Conservation (phyloP, 2,797 vertebrate genomes). For the Galagoides demidoff region DNA sequence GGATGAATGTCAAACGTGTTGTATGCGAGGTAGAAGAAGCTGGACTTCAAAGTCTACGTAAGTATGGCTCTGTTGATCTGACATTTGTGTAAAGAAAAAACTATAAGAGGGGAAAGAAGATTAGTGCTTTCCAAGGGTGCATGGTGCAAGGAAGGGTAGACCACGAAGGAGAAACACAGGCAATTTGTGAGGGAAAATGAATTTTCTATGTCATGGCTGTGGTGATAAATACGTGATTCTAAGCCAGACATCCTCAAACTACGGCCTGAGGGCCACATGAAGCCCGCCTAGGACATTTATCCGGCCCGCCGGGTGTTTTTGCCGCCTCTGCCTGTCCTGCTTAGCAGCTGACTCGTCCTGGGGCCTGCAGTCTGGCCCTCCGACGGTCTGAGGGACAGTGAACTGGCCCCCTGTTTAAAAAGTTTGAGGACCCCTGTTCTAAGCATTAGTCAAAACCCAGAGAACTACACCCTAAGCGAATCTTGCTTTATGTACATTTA, state of each 20-base stretch:
- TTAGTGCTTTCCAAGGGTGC: neutral
- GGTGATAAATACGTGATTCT: neutral
- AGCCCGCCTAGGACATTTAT: too few relatives aligned
- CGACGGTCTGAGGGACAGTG: too few relatives aligned
- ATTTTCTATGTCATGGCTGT: neutral
- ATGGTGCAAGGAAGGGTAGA: neutral
- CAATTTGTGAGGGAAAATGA: neutral
- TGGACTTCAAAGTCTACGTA: neutral
- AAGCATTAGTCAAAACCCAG: neutral
- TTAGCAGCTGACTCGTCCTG: too few relatives aligned
- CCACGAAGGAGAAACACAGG: neutral
- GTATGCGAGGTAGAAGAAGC: neutral
- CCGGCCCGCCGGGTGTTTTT: too few relatives aligned
- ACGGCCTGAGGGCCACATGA: too few relatives aligned
- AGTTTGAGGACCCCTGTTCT: neutral
- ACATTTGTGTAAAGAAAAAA: neutral
- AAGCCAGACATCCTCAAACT: too few relatives aligned
- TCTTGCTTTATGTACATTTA: neutral
- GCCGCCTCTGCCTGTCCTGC: too few relatives aligned
- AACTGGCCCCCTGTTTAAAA: too few relatives aligned
- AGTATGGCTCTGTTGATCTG: neutral
- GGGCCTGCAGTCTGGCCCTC: too few relatives aligned
- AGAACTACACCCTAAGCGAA: neutral
- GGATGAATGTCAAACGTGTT: neutral
- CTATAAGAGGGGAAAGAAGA: neutral